phyloP scores from a whole-genome alignment of 2,797 vertebrate species.

The Acanthurus leucopareius region DNA sequence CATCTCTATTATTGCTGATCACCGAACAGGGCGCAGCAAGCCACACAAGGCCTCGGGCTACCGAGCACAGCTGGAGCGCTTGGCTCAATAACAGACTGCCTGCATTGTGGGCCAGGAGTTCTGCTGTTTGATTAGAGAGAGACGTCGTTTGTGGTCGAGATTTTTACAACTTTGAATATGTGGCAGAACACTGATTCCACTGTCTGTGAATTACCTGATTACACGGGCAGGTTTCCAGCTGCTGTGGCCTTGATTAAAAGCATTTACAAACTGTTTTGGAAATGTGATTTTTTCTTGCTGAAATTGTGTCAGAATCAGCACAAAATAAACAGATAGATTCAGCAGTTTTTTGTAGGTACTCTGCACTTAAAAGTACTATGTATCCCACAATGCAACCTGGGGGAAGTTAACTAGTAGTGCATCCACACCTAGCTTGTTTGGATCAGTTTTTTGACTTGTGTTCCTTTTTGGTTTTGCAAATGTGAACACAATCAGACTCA shows the following conservation, averaged over 20 bases:
- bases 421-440: neutral
- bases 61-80: slow-evolving; percentile 63
- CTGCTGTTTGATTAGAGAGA: slow-evolving; percentile 51
- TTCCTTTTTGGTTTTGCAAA: neutral
- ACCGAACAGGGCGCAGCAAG: slow-evolving; percentile 63
- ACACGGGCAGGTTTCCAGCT: slow-evolving; percentile 29
- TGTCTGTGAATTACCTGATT: slow-evolving; percentile 45
- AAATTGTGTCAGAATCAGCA: slow-evolving; percentile 45
- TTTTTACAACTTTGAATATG: slow-evolving; percentile 42
- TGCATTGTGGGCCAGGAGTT: slow-evolving; percentile 38
- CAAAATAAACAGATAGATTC: slow-evolving; percentile 22
- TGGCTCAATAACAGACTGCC: slow-evolving; percentile 47
- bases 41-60: slow-evolving; percentile 40
- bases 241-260: slow-evolving; percentile 34
- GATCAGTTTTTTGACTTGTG: neutral
- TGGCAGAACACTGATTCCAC: slow-evolving; percentile 37
- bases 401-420: neutral
- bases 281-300: slow-evolving; percentile 25
- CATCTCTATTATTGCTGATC: slow-evolving; percentile 76
- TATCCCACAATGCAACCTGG: neutral
- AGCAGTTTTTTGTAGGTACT: slow-evolving; percentile 27
- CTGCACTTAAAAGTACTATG: slow-evolving; percentile 16
- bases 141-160: slow-evolving; percentile 17
- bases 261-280: slow-evolving; percentile 32
- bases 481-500: neutral